These are phyloP conservation scores for Brenthis daphne DNA, from an alignment of 2,888 invertebrate species.

Conservation along the genomic window DNA sequence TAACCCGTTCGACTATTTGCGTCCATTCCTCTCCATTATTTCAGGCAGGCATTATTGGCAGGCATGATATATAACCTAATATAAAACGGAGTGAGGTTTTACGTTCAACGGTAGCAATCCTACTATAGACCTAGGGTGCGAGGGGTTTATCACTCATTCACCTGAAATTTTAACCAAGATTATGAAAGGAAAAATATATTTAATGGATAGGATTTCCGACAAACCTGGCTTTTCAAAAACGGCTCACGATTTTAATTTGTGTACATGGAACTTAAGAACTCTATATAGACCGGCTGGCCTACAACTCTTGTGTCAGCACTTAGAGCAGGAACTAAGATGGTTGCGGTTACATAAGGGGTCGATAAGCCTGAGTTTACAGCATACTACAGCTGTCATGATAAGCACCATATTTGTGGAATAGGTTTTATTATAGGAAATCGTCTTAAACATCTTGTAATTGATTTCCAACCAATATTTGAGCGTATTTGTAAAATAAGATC, in stretches of 20 bases:
- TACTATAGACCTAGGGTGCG: background rate
- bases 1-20: too few relatives aligned
- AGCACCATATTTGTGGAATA: background rate
- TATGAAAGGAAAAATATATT: too few relatives aligned
- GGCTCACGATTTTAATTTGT: too few relatives aligned
- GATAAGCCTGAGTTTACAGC: background rate
- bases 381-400: slow-evolving; percentile 4
- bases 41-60: background rate
- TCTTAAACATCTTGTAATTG: background rate
- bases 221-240: too few relatives aligned
- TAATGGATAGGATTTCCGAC: too few relatives aligned
- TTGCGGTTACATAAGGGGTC: background rate
- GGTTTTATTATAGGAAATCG: slow-evolving; percentile 1
- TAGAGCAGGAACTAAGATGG: background rate
- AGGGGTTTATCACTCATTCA: too few relatives aligned
- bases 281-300: too few relatives aligned
- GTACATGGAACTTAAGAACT: too few relatives aligned
- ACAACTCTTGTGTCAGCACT: too few relatives aligned
- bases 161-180: too few relatives aligned
- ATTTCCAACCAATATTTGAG: slow-evolving; percentile 1
- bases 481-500: background rate
- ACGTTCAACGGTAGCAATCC: too few relatives aligned
- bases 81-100: background rate
- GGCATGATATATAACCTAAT: background rate
- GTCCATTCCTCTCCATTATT: too few relatives aligned